Percentiles rank a stretch among this genome's conserved stretches.
These are phyloP conservation scores for Andrena haemorrhoa DNA, from an alignment of 2,888 invertebrate genomes.

Conservation along the genomic window DNA sequence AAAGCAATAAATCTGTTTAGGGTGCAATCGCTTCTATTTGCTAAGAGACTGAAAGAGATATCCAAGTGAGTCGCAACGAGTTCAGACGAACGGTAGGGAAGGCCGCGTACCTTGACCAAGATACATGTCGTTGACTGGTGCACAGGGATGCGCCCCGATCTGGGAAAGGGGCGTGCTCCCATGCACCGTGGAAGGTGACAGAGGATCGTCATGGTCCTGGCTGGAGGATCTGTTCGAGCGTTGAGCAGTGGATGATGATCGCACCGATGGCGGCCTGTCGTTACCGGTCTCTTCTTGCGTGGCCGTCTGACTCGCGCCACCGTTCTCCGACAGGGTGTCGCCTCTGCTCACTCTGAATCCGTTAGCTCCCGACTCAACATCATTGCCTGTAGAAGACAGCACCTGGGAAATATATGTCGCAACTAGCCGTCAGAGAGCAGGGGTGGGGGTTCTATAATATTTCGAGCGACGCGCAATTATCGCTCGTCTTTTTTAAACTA, in stretches of 20 bases:
- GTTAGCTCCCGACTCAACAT: slow-evolving; percentile 85
- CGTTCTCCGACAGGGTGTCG: slow-evolving; percentile 80
- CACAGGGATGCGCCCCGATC: slow-evolving; percentile 91
- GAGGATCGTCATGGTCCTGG: slow-evolving; percentile 81
- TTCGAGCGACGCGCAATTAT: slow-evolving; percentile 81
- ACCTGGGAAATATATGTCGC: slow-evolving; percentile 86
- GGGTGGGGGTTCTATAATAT: slow-evolving; percentile 83
- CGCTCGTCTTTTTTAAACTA: slow-evolving; percentile 21
- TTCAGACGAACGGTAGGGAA: background rate
- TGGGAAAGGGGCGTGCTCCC: slow-evolving; percentile 95
- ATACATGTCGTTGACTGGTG: slow-evolving; percentile 86
- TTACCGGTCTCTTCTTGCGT: slow-evolving; percentile 77
- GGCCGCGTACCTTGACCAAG: slow-evolving; percentile 84
- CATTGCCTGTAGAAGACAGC: slow-evolving; percentile 86
- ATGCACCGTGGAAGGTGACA: slow-evolving; percentile 88
- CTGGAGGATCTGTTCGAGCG: slow-evolving; percentile 80
- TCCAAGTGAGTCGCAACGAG: background rate
- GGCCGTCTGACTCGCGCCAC: slow-evolving; percentile 76
- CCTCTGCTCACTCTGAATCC: slow-evolving; percentile 85
- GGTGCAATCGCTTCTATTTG: slow-evolving; percentile 2
- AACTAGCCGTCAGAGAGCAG: slow-evolving; percentile 85
- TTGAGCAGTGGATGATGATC: slow-evolving; percentile 80
- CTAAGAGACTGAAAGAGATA: background rate
- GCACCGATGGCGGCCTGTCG: slow-evolving; percentile 81
- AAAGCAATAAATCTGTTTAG: background rate